These are phyloP conservation scores for Leptinotarsa undecemlineata DNA, from an alignment of 1,140 invertebrate species.

Conservation along the genomic window DNA sequence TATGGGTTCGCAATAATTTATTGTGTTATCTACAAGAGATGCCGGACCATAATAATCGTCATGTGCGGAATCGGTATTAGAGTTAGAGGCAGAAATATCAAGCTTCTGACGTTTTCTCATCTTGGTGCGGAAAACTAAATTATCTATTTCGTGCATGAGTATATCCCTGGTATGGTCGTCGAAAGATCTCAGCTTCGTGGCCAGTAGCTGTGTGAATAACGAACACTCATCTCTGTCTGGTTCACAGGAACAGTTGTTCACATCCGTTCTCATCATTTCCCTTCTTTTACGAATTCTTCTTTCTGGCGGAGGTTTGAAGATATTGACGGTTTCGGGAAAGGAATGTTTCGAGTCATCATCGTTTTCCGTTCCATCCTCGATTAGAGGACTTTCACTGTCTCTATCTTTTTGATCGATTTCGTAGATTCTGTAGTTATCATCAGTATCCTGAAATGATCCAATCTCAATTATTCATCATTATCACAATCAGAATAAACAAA, in stretches of 20 bases:
- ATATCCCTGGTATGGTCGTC: conserved; percentile 55
- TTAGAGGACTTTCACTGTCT: not conserved
- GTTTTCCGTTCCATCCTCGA: not conserved
- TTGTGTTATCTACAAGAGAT: not conserved
- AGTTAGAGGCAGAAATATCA: not conserved
- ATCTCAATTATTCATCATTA: too few relatives aligned
- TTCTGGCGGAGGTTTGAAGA: not conserved
- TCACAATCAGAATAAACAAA: too few relatives aligned
- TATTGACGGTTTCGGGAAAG: not conserved
- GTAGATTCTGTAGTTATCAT: not conserved
- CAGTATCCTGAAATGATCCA: not conserved
- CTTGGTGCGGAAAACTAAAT: conserved; percentile 56
- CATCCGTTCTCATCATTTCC: not conserved
- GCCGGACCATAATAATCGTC: not conserved
- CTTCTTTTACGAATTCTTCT: conserved; percentile 6
- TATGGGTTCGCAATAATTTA: not conserved
- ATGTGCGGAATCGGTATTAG: not conserved
- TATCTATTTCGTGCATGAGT: conserved; percentile 57
- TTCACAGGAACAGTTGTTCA: not conserved
- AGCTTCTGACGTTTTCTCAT: conserved; percentile 36
- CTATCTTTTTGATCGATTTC: not conserved
- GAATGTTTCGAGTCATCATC: not conserved
- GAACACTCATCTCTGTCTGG: conserved; percentile 52
- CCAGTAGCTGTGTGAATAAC: conserved; percentile 53
- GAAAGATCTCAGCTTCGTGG: conserved; percentile 55